phyloP scores from a whole-genome alignment of 2,113 vertebrate species.

The Podarcis raffonei region DNA sequence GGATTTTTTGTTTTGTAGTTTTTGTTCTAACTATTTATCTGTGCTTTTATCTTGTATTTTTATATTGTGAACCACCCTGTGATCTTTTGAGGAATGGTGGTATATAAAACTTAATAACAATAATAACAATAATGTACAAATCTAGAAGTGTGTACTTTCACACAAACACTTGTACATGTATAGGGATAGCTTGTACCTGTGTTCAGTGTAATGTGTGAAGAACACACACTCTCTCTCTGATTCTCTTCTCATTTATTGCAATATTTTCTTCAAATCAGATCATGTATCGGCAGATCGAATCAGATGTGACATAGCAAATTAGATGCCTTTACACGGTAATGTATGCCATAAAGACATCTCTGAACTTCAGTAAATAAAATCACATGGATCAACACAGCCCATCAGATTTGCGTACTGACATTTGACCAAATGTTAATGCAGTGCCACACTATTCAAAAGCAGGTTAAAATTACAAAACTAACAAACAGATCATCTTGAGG shows the following conservation, averaged over 20 bases:
- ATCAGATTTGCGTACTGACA: background rate
- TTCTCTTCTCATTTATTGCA: background rate
- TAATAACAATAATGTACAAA: no score
- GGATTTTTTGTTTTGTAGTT: no score
- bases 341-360: background rate
- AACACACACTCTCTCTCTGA: background rate
- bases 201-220: no score
- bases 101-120: no score
- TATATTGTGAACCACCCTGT: no score
- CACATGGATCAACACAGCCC: background rate
- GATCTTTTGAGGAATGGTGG: no score
- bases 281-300: background rate
- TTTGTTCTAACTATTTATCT: no score
- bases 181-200: no score
- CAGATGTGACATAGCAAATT: background rate
- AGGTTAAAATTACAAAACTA: background rate
- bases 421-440: background rate
- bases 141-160: no score
- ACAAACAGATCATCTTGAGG: background rate
- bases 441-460: background rate
- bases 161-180: no score
- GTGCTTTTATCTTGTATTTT: no score
- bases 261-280: background rate
- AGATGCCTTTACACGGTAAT: background rate
- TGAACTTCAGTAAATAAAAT: constrained; percentile 6